phyloP scores from a whole-genome alignment of 2,797 vertebrate species.

The Melanotaenia trifasciata region DNA sequence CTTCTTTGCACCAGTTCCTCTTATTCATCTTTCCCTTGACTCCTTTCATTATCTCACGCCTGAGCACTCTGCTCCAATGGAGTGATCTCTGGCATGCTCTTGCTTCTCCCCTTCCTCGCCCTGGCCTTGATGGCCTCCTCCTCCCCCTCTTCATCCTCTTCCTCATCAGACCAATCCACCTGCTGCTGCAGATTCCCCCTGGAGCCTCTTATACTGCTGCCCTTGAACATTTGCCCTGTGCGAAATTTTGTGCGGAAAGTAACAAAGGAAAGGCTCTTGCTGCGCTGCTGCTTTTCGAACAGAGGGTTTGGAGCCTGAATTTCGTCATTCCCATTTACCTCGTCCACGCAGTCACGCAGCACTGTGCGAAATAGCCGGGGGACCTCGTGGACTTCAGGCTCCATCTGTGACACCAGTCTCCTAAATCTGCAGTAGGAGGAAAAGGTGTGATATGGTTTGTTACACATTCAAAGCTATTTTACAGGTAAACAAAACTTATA shows the following conservation, averaged over 20 bases:
- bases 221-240: slow-evolving; percentile 69
- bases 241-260: slow-evolving; percentile 80
- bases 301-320: slow-evolving; percentile 24
- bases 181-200: slow-evolving; percentile 82
- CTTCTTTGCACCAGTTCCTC: slow-evolving; percentile 10
- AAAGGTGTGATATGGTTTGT: background rate
- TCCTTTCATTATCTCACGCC: slow-evolving; percentile 55
- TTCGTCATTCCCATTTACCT: slow-evolving; percentile 56
- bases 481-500: background rate
- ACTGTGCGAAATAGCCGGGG: slow-evolving; percentile 82
- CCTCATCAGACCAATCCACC: slow-evolving; percentile 80
- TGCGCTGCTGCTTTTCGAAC: slow-evolving; percentile 79
- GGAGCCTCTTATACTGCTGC: slow-evolving; percentile 69
- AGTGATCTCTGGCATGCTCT: slow-evolving; percentile 86
- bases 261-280: slow-evolving; percentile 85
- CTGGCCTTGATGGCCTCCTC: slow-evolving; percentile 66
- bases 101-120: slow-evolving; percentile 80
- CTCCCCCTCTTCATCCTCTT: slow-evolving; percentile 72
- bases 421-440: slow-evolving; percentile 75
- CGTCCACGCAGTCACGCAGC: slow-evolving; percentile 76
- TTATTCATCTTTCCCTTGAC: background rate
- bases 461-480: background rate
- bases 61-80: slow-evolving; percentile 78
- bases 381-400: slow-evolving; percentile 84
- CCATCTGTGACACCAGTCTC: slow-evolving; percentile 82